phyloP scores from a whole-genome alignment of 2,888 invertebrate species.

The Drosophila fungiperda region DNA sequence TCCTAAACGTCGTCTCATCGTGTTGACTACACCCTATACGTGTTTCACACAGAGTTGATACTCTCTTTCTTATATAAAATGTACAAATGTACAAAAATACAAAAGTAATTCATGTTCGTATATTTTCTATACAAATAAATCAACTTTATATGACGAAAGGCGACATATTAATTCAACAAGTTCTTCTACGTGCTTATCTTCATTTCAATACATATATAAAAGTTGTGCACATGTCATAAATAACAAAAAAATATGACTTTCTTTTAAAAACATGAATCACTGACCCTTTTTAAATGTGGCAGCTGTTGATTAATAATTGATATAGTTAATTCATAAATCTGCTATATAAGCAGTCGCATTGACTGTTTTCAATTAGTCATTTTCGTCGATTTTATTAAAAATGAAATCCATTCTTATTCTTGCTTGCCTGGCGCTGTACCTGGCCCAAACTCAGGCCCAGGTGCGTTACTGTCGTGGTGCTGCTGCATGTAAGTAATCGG shows the following conservation, averaged over 20 bases:
- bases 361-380: constrained; percentile 16
- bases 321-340: not conserved
- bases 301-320: not conserved
- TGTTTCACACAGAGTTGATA: no score
- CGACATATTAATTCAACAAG: not conserved
- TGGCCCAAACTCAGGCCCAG: constrained; percentile 27
- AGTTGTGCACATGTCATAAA: not conserved
- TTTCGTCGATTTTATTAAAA: not conserved
- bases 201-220: not conserved
- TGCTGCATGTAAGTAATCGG: not conserved
- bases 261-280: not conserved
- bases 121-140: no score
- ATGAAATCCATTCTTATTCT: constrained; percentile 45
- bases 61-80: no score
- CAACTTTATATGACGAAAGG: no score
- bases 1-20: no score
- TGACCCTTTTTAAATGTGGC: not conserved
- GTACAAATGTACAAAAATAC: no score
- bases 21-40: no score
- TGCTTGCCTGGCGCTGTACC: constrained; percentile 26
- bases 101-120: no score
- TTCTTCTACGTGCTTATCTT: not conserved
- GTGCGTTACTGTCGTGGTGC: not conserved
- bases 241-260: not conserved
- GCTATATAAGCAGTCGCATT: constrained; percentile 8